Evolutionary conservation across 2,113 vertebrate genomes (phyloP).

Genomic region (Erpornis zantholeuca): DNA sequence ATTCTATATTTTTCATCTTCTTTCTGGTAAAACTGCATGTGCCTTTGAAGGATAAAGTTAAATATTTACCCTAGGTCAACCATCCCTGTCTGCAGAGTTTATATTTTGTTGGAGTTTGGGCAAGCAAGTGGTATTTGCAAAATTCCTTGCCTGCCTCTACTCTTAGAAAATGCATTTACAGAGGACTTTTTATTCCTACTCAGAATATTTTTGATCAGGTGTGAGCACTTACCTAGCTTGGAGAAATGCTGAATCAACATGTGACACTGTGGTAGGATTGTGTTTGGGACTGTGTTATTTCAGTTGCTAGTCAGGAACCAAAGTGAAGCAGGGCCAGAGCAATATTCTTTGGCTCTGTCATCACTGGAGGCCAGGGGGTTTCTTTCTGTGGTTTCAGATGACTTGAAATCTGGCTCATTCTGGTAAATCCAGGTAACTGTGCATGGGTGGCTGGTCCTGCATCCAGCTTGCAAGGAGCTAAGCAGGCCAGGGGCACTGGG

Average conservation of each 20-base stretch:
- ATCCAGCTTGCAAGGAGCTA: background rate
- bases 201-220: background rate
- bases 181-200: background rate
- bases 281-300: background rate
- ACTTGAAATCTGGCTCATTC: background rate
- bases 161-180: background rate
- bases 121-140: background rate
- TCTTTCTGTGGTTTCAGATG: background rate
- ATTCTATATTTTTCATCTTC: constrained; percentile 5
- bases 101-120: constrained; percentile 24
- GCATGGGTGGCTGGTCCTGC: background rate
- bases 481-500: background rate
- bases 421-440: background rate
- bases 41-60: constrained; percentile 33
- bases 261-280: background rate
- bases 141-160: background rate
- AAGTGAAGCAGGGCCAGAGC: background rate
- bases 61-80: constrained; percentile 54
- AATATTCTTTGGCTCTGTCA: background rate
- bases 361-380: background rate
- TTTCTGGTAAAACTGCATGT: background rate
- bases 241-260: background rate
- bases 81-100: background rate
- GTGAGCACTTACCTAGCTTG: background rate
- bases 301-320: background rate